phyloP scores from a whole-genome alignment of 2,888 invertebrate species.

The Thelaira solivaga region DNA sequence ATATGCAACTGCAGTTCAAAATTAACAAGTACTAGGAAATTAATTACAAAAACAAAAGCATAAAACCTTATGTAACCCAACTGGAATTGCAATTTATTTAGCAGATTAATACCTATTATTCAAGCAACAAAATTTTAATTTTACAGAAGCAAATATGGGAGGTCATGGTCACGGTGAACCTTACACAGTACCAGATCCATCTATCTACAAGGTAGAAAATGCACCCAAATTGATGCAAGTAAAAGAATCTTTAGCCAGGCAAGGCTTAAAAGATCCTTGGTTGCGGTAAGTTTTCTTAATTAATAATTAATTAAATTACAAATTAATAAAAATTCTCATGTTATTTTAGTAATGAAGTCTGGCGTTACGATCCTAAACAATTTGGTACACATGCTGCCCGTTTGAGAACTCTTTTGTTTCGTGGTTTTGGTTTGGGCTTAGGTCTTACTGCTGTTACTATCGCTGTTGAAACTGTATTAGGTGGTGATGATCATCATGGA shows the following conservation, averaged over 20 bases:
- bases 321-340: too few relatives aligned
- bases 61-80: not conserved
- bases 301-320: not conserved
- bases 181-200: conserved; percentile 84
- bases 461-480: conserved; percentile 76
- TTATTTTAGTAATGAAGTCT: conserved; percentile 86
- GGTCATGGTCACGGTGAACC: conserved; percentile 79
- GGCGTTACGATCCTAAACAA: conserved; percentile 83
- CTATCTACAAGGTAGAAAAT: conserved; percentile 85
- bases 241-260: conserved; percentile 81
- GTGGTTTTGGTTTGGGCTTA: conserved; percentile 83
- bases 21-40: too few relatives aligned
- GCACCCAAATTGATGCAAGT: conserved; percentile 82
- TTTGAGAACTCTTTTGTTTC: conserved; percentile 78
- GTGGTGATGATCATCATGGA: conserved; percentile 73
- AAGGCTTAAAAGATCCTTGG: conserved; percentile 92
- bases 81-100: not conserved
- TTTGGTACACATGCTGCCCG: conserved; percentile 79
- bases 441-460: conserved; percentile 80
- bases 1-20: too few relatives aligned
- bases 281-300: conserved; percentile 79
- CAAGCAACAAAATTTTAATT: not conserved
- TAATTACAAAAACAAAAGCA: too few relatives aligned
- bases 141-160: conserved; percentile 47
- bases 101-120: not conserved